These are phyloP conservation scores for Origma solitaria DNA, from an alignment of 2,113 vertebrate species.

Conservation along the genomic window DNA sequence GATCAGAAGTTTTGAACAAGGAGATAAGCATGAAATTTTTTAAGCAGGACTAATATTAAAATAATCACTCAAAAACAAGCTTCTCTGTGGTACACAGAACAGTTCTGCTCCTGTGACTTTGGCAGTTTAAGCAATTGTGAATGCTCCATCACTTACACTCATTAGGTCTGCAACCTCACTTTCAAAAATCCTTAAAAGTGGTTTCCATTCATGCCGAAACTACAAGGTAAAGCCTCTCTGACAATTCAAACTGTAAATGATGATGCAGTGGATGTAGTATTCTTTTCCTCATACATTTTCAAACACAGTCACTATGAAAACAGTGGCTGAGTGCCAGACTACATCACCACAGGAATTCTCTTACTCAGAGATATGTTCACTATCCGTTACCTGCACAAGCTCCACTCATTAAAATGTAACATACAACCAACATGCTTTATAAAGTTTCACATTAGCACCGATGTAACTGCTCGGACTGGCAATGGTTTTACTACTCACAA, in stretches of 20 bases:
- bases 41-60: neutral
- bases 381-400: neutral
- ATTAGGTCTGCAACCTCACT: neutral
- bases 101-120: neutral
- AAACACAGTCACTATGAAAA: neutral
- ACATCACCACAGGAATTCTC: neutral
- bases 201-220: neutral
- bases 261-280: fast-evolving
- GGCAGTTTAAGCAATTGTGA: neutral
- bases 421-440: fast-evolving
- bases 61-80: neutral
- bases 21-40: neutral
- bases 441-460: neutral
- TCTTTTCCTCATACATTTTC: neutral
- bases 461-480: neutral
- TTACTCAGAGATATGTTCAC: neutral
- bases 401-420: neutral
- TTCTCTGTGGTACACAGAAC: neutral
- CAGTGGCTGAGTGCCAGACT: neutral
- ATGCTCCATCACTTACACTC: neutral
- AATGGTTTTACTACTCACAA: neutral
- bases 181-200: neutral
- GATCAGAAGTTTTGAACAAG: neutral
- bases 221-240: neutral
- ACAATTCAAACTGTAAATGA: neutral